Percentiles rank a stretch among this genome's conserved stretches.
Evolutionary conservation across 2,888 invertebrate species (phyloP).

Genomic region (Imbricaverruca yamaguchii): DNA sequence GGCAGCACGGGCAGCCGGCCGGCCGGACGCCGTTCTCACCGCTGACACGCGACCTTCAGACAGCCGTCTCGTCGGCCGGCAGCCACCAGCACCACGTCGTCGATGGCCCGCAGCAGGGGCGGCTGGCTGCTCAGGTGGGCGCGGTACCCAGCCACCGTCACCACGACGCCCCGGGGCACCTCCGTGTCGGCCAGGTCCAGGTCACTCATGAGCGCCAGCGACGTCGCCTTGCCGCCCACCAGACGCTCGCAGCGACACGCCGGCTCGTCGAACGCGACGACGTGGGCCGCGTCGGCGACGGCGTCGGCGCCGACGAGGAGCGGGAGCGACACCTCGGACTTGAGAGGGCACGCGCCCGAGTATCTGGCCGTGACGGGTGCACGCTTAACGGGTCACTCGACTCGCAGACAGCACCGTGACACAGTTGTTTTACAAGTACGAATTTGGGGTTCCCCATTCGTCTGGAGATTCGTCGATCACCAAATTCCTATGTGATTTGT

Average conservation of each 20-base stretch:
- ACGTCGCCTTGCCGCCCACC: conserved; percentile 72
- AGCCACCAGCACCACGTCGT: conserved; percentile 48
- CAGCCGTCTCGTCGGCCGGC: conserved; percentile 40
- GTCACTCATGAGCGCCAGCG: conserved; percentile 56
- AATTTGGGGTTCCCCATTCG: too few relatives aligned
- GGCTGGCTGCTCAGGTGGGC: conserved; percentile 49
- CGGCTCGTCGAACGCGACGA: conserved; percentile 32
- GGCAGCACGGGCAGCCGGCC: too few relatives aligned
- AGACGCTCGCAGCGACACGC: conserved; percentile 48
- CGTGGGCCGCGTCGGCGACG: conserved; percentile 6
- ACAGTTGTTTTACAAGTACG: too few relatives aligned
- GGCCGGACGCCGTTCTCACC: conserved; percentile 2
- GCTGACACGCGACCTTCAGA: conserved; percentile 34
- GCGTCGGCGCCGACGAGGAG: neutral
- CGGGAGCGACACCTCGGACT: neutral
- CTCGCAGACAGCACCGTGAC: too few relatives aligned
- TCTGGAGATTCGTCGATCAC: too few relatives aligned
- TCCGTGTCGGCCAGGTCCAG: conserved; percentile 34
- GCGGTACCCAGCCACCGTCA: conserved; percentile 56
- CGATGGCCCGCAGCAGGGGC: conserved; percentile 46
- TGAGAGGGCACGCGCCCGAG: neutral
- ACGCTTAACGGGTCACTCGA: too few relatives aligned
- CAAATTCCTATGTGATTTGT: too few relatives aligned
- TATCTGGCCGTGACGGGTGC: neutral
- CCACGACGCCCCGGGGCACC: conserved; percentile 32